These are phyloP conservation scores for Arctopsyche grandis DNA, from an alignment of 1,140 invertebrate species.

Conservation along the genomic window DNA sequence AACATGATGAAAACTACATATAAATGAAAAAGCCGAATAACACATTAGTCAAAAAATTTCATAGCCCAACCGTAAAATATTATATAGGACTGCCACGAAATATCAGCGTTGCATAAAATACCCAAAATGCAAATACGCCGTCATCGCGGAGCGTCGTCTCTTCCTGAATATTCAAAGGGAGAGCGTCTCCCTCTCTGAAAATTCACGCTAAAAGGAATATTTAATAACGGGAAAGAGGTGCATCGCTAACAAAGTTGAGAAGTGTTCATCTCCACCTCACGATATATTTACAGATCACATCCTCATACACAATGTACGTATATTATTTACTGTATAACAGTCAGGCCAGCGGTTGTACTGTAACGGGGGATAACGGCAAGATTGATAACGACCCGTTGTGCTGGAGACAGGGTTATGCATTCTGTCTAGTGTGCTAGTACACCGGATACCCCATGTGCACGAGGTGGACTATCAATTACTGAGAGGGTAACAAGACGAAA, in stretches of 20 bases:
- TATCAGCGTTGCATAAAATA: not conserved
- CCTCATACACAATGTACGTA: not conserved
- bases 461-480: not conserved
- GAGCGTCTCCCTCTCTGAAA: not conserved
- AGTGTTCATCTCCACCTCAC: not conserved
- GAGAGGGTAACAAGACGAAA: not conserved
- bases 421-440: not conserved
- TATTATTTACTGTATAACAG: not conserved
- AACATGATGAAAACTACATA: no score
- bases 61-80: no score
- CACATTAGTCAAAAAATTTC: no score
- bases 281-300: not conserved
- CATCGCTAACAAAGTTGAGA: not conserved
- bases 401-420: slow-evolving; percentile 9
- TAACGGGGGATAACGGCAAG: not conserved
- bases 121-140: not conserved
- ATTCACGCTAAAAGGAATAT: not conserved
- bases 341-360: not conserved
- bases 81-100: no score
- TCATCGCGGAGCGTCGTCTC: not conserved
- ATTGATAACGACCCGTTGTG: not conserved
- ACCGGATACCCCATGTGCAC: not conserved
- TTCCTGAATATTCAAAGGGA: not conserved
- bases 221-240: not conserved
- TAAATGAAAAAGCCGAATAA: no score